Evolutionary conservation across 2,888 invertebrate species (phyloP), one percentile per base, ranked within the genome.

Genomic region (Tetragonisca angustula): DNA sequence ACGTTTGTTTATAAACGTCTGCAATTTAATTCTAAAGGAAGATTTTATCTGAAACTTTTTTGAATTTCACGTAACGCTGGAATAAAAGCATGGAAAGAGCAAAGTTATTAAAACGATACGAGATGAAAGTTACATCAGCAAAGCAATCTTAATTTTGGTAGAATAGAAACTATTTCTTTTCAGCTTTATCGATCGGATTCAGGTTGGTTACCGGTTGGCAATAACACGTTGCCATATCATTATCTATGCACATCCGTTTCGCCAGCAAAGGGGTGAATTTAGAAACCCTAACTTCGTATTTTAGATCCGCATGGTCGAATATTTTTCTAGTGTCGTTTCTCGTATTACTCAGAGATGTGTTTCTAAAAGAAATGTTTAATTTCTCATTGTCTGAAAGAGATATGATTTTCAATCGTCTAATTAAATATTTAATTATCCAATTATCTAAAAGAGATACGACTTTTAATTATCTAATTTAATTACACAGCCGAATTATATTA

Each of bases 221-320:
- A 75, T 27, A 81, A 82, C 75, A 67, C 84, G 83, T 84, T 83
- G 72, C 83, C 65, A 83, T 79, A 79, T 84, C 52, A 84, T 83
- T 84, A 84, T 59, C 61, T 62, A 68, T 65, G 65, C 24, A 62
- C 59, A 50, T 15, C 70, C 32, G 32, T 19, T 19, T 54, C 36
- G 21, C 17, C 19, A 49, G n/a, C 61, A 36, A 17, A 65, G 36
- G 27, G 68, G 49, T 72, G 36, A 71, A 43, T 13, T 13, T 27
- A 36, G 52, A n/a, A 36, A 64, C n/a, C n/a, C 13, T 32, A 43
- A 43, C 59, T 43, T 43, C 2, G 24, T 2, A 49, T 21, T 49
- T 43, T 49, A 4, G 13, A 49, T 17, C 13, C 17, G 43, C 43
- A 9, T 11, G 11, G 50, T 19, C 9, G 2, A 62, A 32, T n/a